Base-by-base conservation (phyloP, 1,140 invertebrate genomes). In the Camponotus vicinus region DNA sequence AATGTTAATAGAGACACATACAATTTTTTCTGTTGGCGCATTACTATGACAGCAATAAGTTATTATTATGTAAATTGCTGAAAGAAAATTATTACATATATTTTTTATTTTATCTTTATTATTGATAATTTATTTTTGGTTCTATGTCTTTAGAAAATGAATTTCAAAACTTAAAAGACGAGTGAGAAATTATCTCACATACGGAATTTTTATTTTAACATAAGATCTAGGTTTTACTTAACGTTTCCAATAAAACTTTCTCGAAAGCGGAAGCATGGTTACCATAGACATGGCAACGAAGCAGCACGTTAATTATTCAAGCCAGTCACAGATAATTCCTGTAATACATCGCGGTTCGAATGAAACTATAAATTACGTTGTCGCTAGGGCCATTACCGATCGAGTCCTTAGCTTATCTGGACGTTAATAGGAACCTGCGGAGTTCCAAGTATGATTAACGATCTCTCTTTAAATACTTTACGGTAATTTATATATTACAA, bases 361-460 rank as follows among this genome's bases (percentile, higher is more conserved):
- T 40, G 63, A 76, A 84, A 80, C 88, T 89, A 90, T 90, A 90
- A 90, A 90, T 90, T 88, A 90, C 76, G 27, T 40, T 49, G 49
- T 49, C 52, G 76, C 86, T 83, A 90, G 80, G 70, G 59, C 63
- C 63, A 79, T 89, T 90, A 89, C 86, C 86, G 82, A 90, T 90
- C 89, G 80, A 84, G 88, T 82, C 64, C 59, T 87, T 79, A 75
- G 79, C 80, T 90, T 75, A 59, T 82, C 85, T 69, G 63, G 86
- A 90, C 88, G 86, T 88, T 90, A 90, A 90, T 90, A 88, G 88
- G 75, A 90, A 90, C 86, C 76, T 78, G 88, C 80, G 73, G 88
- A 88, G 82, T 67, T 49, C 6, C 70, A 15, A 63, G 55, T 55
- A 64, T 90, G 88, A 90, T 90, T 90, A 90, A 90, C 88, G 89